Conservation (phyloP, 2,888 invertebrate species). For the Ypsolopha sequella region DNA sequence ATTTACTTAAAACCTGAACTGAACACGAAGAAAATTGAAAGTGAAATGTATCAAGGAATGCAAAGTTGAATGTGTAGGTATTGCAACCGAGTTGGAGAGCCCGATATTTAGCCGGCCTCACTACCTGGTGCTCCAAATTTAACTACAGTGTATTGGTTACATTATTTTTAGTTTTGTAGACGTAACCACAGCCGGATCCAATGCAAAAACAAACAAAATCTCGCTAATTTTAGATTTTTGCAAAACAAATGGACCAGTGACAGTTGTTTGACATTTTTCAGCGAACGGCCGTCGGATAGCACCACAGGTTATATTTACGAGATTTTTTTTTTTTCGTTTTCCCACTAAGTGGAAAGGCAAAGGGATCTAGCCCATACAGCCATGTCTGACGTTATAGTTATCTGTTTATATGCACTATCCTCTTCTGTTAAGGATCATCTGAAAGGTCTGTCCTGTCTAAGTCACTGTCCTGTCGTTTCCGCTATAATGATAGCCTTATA, state of each 20-base stretch:
- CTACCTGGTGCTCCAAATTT: background rate
- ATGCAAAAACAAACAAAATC: constrained; percentile 45
- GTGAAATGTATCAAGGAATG: constrained; percentile 37
- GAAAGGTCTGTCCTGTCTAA: too few species aligned
- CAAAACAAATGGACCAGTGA: constrained; percentile 1
- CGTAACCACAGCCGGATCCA: constrained; percentile 25
- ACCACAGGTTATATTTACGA: too few species aligned
- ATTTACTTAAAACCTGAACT: background rate
- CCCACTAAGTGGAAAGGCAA: too few species aligned
- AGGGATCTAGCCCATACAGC: too few species aligned
- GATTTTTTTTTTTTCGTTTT: too few species aligned
- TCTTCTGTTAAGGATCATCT: too few species aligned
- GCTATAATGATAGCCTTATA: too few species aligned
- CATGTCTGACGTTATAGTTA: too few species aligned
- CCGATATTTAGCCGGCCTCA: background rate
- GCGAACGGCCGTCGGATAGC: too few species aligned
- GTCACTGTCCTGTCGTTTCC: too few species aligned
- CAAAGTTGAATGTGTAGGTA: constrained; percentile 34
- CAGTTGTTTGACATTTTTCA: background rate
- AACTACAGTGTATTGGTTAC: constrained; percentile 24
- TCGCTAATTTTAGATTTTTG: constrained; percentile 23
- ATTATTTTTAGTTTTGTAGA: constrained; percentile 50
- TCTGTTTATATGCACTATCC: too few species aligned
- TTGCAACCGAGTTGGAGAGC: constrained; percentile 25
- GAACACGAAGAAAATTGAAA: constrained; percentile 14